phyloP scores from a whole-genome alignment of 2,888 invertebrate species.

The Mycogona germanica region DNA sequence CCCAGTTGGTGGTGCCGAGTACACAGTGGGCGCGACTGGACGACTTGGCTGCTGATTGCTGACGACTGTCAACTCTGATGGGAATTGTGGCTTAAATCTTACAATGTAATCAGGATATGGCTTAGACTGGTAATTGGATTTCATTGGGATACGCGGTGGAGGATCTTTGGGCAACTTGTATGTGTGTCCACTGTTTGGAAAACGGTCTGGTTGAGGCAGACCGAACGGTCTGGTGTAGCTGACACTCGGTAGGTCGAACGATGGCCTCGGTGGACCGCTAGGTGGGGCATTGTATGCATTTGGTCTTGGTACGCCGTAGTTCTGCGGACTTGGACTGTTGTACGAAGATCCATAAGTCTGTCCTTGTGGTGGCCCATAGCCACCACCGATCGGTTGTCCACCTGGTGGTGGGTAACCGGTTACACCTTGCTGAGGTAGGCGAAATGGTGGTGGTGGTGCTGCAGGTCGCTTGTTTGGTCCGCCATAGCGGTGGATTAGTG shows the following conservation, averaged over 20 bases:
- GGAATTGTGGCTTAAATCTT: conserved; percentile 12
- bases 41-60: background rate
- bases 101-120: conserved; percentile 15
- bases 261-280: background rate
- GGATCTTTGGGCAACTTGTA: conserved; percentile 8
- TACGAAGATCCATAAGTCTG: conserved; percentile 3
- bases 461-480: conserved; percentile 1
- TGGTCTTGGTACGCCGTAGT: background rate
- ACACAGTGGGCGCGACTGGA: background rate
- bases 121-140: conserved; percentile 13
- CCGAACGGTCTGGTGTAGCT: conserved; percentile 15
- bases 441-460: no score
- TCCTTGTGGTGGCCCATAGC: background rate
- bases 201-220: conserved; percentile 7
- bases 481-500: background rate
- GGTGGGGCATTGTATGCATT: no score
- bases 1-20: background rate
- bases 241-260: conserved; percentile 6
- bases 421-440: background rate
- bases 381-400: background rate
- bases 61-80: conserved; percentile 1
- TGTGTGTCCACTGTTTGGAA: conserved; percentile 7
- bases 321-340: background rate
- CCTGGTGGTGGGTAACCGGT: background rate
- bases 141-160: conserved; percentile 12